phyloP scores from a whole-genome alignment of 2,113 vertebrate species.

The Parotia lawesii region DNA sequence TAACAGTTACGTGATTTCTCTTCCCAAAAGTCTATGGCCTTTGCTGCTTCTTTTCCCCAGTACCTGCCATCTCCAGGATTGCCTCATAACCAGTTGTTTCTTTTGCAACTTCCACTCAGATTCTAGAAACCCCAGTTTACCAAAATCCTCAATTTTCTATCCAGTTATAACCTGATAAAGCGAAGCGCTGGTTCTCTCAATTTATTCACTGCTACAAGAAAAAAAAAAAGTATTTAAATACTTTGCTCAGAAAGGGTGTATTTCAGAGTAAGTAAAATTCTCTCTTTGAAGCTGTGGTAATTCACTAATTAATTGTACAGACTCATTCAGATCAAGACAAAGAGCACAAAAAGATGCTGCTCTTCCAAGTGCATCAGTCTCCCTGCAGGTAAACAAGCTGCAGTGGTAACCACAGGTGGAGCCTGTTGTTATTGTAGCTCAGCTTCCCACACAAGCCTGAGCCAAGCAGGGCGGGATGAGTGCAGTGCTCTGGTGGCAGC shows the following conservation, averaged over 20 bases:
- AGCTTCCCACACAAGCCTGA: background rate
- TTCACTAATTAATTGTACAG: background rate
- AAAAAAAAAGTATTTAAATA: background rate
- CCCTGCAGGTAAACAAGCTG: background rate
- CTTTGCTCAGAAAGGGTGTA: background rate
- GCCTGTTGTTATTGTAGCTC: background rate
- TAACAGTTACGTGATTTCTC: background rate
- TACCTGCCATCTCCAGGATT: background rate
- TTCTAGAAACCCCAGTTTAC: background rate
- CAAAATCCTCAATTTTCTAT: background rate
- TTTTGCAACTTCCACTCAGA: background rate
- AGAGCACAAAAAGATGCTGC: background rate
- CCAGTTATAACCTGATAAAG: background rate
- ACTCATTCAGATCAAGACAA: background rate
- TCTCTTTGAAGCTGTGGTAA: background rate
- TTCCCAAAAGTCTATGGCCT: background rate
- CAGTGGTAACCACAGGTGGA: background rate
- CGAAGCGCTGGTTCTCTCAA: background rate
- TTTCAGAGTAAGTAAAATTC: background rate
- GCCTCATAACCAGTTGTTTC: background rate
- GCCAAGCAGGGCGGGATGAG: background rate
- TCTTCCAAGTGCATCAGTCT: background rate
- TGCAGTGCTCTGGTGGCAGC: background rate
- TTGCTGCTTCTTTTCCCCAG: background rate
- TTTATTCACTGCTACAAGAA: background rate